Base-by-base conservation (phyloP, 2,797 vertebrate species). In the Pterois miles region DNA sequence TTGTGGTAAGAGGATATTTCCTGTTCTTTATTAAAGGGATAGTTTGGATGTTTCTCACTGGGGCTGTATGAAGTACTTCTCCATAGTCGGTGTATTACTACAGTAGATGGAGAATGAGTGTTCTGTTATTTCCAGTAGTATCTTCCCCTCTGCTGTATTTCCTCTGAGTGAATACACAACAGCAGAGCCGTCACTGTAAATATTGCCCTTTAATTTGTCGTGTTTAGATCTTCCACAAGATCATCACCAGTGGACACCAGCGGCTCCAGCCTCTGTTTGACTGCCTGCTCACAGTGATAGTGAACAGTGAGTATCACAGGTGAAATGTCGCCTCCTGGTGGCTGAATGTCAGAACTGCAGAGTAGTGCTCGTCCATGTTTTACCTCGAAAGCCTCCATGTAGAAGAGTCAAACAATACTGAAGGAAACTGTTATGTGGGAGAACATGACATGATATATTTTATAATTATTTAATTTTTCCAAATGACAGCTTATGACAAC, bases 211-310 rank as follows among this genome's bases (percentile, higher is more conserved):
- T 27, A 0, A 16, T 33, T 53, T 14, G 23, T 59, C 7, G 2
- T 63, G 1, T 65, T 58, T 63, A 99, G 98, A 97, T 99, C 80
- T 98, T 99, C 93, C 98, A 99, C 88, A 99, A 98, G 92, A 96
- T 99, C 92, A 96, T 99, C 90, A 99, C 97, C 81, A 95, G 96
- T 0, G 98, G 98, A 27, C 98, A 99, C 86, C 98, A 97, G 92
- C 95, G 98, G 7, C 94, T 99, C 52, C 97, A 98, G 91, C 97
- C 98, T 10, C 95, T 99, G 63, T 99, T 97, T 0, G 98, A 99
- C 88, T 99, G 98, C 83, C 94, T 99, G 91, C 98, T 99, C 82
- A 99, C 98, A 18, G 94, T 99, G 16, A 89, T 98, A 56, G 98
- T 99, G 58, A 99, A 99, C 8, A 97, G 98, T 99, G 93, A 92